A percentile compares a stretch with the other conserved stretches of the same genome.
Evolutionary conservation across 1,140 invertebrate species (phyloP).

Genomic region (Cotesia typhae): DNA sequence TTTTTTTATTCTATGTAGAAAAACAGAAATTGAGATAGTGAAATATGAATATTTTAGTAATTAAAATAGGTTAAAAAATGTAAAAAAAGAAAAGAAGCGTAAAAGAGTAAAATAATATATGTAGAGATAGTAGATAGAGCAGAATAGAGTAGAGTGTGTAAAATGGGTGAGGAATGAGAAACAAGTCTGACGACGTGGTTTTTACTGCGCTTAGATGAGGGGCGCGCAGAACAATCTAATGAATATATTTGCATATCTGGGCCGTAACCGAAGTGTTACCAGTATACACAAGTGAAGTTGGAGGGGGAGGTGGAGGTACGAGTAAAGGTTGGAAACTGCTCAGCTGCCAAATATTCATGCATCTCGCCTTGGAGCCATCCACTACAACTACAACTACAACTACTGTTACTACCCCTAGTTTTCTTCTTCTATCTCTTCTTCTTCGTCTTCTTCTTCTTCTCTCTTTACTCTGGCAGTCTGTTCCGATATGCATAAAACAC

Average conservation of each 20-base stretch:
- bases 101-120: too few relatives aligned
- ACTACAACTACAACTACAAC: slow-evolving; percentile 28
- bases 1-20: too few relatives aligned
- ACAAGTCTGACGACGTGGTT: slow-evolving; percentile 32
- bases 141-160: background rate
- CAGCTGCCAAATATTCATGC: slow-evolving; percentile 64
- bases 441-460: too few relatives aligned
- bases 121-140: too few relatives aligned
- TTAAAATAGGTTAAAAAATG: too few relatives aligned
- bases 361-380: slow-evolving; percentile 58
- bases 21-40: too few relatives aligned
- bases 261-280: slow-evolving; percentile 62
- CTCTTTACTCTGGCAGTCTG: too few relatives aligned
- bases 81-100: too few relatives aligned
- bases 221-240: slow-evolving; percentile 54
- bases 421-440: too few relatives aligned
- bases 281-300: slow-evolving; percentile 41
- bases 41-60: too few relatives aligned
- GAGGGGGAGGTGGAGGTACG: slow-evolving; percentile 46
- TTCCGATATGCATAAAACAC: too few relatives aligned
- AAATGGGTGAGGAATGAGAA: background rate
- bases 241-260: slow-evolving; percentile 66
- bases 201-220: slow-evolving; percentile 38
- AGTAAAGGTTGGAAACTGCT: slow-evolving; percentile 41
- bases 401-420: background rate